Conservation (phyloP, 2,113 vertebrate genomes). For the Periophthalmodon schlosseri region DNA sequence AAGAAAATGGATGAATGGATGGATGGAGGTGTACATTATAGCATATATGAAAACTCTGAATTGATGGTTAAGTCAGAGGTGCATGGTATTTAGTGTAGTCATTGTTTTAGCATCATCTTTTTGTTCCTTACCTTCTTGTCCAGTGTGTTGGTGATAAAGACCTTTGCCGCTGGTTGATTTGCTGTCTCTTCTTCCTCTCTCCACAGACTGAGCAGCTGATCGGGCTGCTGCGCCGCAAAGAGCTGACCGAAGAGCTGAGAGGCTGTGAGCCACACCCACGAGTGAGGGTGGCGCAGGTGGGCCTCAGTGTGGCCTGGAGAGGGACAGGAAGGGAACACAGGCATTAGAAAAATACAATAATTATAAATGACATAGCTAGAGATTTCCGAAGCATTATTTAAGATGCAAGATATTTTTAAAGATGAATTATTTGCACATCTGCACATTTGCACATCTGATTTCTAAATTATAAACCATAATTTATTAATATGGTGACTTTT, state of each 20-base stretch:
- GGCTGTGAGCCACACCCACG: conserved; percentile 94
- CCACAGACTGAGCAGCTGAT: conserved; percentile 84
- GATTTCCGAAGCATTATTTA: too few species aligned
- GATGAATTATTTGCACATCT: too few species aligned
- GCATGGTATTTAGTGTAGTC: neutral
- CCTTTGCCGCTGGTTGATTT: conserved; percentile 55
- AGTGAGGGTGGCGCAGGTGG: conserved; percentile 91
- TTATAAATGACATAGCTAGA: too few species aligned
- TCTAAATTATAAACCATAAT: too few species aligned
- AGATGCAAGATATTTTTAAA: too few species aligned
- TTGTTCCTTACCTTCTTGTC: conserved; percentile 82
- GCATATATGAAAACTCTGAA: too few species aligned
- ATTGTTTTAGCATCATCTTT: neutral
- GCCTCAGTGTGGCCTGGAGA: conserved; percentile 83
- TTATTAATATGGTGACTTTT: too few species aligned
- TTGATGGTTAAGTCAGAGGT: neutral
- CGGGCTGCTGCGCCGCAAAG: conserved; percentile 86
- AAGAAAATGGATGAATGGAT: too few species aligned
- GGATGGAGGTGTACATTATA: too few species aligned
- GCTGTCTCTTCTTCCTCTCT: conserved; percentile 41
- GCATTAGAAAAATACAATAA: neutral
- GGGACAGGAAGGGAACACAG: neutral
- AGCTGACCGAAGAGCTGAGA: conserved; percentile 92
- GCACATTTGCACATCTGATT: too few species aligned
- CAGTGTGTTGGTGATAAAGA: conserved; percentile 80